Evolutionary conservation across 2,113 vertebrate species (phyloP).

Genomic region (Chlorocebus sabaeus): DNA sequence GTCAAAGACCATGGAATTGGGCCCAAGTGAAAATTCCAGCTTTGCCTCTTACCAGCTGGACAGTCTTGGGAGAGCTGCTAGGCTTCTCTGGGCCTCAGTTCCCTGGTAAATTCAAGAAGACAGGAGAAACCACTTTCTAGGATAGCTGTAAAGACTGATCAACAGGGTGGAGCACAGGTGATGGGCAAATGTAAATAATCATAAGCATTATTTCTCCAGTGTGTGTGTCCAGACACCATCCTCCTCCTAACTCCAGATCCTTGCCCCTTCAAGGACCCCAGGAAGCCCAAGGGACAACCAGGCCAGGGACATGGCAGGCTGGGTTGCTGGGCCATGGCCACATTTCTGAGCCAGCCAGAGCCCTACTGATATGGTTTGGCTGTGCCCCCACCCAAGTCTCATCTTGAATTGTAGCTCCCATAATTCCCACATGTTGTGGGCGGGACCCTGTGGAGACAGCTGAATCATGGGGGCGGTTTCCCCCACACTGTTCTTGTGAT

Average conservation of each 20-base stretch:
- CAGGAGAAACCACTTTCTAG: background rate
- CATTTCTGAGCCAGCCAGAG: conserved; percentile 55
- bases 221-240: background rate
- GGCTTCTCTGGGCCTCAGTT: background rate
- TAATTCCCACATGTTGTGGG: no score
- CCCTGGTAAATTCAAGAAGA: background rate
- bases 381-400: no score
- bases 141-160: background rate
- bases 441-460: no score
- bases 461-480: no score
- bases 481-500: no score
- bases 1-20: background rate
- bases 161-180: background rate
- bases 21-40: background rate
- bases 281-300: background rate
- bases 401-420: no score
- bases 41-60: background rate
- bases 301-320: background rate
- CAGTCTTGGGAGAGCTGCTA: background rate
- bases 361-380: background rate
- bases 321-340: conserved; percentile 4
- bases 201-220: background rate
- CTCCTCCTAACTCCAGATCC: background rate
- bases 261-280: background rate
- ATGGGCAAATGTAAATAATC: background rate